phyloP scores from a whole-genome alignment of 2,113 vertebrate species.

The Pontoporia blainvillei region DNA sequence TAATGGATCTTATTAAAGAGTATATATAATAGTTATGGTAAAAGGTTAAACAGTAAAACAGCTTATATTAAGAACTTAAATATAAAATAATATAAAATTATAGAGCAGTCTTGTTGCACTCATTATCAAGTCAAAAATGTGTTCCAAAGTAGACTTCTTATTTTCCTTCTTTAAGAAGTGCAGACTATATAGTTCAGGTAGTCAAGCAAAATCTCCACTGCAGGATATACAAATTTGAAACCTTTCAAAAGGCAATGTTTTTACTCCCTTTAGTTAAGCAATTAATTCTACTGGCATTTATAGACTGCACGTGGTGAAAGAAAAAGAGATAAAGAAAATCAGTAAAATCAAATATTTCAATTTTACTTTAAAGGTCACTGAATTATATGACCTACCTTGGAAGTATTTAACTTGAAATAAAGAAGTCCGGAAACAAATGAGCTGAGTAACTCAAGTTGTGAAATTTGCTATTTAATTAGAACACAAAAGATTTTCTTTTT shows the following conservation, averaged over 20 bases:
- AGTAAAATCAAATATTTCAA: constrained; percentile 67
- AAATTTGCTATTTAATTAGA: constrained; percentile 54
- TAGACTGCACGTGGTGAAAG: constrained; percentile 39
- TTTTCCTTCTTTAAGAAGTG: constrained; percentile 30
- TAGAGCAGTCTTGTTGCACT: background rate
- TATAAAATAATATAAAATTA: constrained; percentile 47
- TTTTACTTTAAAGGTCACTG: constrained; percentile 71
- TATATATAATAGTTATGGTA: background rate
- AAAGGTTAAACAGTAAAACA: constrained; percentile 5
- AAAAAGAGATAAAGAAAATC: constrained; percentile 60
- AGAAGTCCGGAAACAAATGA: constrained; percentile 64
- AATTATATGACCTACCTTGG: constrained; percentile 61
- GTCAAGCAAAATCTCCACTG: constrained; percentile 54
- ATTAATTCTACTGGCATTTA: constrained; percentile 74
- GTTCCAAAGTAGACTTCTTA: background rate
- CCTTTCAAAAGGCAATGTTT: constrained; percentile 67
- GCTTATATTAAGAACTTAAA: background rate
- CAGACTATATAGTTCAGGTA: constrained; percentile 38
- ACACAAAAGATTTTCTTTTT: constrained; percentile 3
- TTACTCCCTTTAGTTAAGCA: constrained; percentile 68
- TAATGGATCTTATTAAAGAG: background rate
- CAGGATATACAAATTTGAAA: constrained; percentile 65
- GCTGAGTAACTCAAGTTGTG: constrained; percentile 43
- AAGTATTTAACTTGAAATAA: constrained; percentile 71
- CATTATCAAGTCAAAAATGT: constrained; percentile 36